Evolutionary conservation across 2,888 invertebrate genomes (phyloP), one percentile per base, ranked within the genome.

Genomic region (Agrotis clavis): DNA sequence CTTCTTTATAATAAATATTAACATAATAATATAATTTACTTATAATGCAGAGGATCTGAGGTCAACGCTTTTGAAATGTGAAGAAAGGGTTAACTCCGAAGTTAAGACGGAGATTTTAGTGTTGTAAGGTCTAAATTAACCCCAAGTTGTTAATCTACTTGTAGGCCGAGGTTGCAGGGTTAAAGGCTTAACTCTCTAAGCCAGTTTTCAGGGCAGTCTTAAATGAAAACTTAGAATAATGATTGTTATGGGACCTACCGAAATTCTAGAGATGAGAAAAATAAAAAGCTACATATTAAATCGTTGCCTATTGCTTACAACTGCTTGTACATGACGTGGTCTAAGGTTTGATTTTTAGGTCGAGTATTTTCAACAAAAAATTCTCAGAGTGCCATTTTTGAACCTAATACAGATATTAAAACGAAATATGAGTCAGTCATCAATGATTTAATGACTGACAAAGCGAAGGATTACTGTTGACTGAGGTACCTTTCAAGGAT

Each of bases 111-210:
- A 68, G 79, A 73, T 73, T 69, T 82, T 18, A 63, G 48, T 67
- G 60, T 54, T 57, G 67, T 63, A 56, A 67, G 47, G 21, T 73
- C 56, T 67, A 61, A 80, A 67, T 78, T 21, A 21, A 61, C 35
- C 53, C 35, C 11, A 63, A 63, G 57, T 61, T 51, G 66, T 65
- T 79, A 78, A 80, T 82, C 69, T 60, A 50, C 45, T 82, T 57
- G 66, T 47, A 47, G 53, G 63, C 19, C 45, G 25, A 64, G 69
- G 41, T 69, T 71, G 57, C 6, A n/a, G 69, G 60, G 79, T 80
- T 65, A 67, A 25, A n/a, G 50, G 73, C 50, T 82, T 69, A 78
- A 19, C 68, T 48, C 53, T 56, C 14, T 47, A 77, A 82, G 54
- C 48, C 47, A 19, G 47, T 65, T 45, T 73, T 50, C 25, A 30